These are phyloP conservation scores for Caenorhabditis sinica DNA, from an alignment of 2,888 invertebrate species.

Conservation along the genomic window DNA sequence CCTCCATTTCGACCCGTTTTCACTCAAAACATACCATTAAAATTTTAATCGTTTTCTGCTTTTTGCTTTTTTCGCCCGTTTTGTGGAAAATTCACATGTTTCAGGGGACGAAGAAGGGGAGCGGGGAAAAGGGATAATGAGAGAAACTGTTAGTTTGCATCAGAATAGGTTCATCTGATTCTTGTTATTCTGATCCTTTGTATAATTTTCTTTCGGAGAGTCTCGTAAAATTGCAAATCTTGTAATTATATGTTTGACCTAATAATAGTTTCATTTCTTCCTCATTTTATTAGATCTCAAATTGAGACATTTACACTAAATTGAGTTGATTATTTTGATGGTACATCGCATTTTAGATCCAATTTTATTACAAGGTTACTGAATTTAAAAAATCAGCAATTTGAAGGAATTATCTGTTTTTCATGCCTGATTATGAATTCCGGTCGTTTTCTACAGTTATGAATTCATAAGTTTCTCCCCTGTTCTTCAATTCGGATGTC, in stretches of 20 bases:
- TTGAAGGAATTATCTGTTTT: too few species aligned
- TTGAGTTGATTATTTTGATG: too few species aligned
- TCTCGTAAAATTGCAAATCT: neutral
- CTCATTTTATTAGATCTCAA: neutral
- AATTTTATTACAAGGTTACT: too few species aligned
- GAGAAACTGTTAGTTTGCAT: neutral
- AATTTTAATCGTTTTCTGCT: conserved; percentile 35
- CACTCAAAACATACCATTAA: conserved; percentile 39
- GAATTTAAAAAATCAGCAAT: too few species aligned
- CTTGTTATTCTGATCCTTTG: neutral
- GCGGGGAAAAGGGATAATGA: neutral
- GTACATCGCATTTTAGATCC: too few species aligned
- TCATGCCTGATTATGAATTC: too few species aligned
- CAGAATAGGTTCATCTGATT: too few species aligned
- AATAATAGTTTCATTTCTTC: neutral
- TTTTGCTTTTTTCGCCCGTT: neutral
- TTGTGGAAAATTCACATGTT: neutral
- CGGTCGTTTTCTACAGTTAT: too few species aligned
- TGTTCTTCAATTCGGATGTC: too few species aligned
- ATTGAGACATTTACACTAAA: too few species aligned
- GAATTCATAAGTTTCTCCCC: too few species aligned
- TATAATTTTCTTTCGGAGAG: neutral
- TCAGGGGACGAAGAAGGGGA: neutral
- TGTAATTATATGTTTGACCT: neutral
- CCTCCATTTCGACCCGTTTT: conserved; percentile 40